phyloP scores from a whole-genome alignment of 2,797 vertebrate species.

The Meda fulgida region DNA sequence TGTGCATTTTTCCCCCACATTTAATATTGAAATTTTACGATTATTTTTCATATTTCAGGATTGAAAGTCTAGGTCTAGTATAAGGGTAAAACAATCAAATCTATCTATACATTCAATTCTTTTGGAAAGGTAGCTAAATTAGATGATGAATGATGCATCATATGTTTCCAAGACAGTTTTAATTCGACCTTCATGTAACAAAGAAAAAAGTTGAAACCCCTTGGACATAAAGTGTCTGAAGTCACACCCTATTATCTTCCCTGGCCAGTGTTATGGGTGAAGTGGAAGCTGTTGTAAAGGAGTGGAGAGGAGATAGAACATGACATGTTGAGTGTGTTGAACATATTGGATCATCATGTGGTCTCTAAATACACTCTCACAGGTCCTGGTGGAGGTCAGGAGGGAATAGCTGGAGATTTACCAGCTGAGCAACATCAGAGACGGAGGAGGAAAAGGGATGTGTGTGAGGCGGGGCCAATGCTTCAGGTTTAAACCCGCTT shows the following conservation, averaged over 20 bases:
- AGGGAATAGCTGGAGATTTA: conserved; percentile 48
- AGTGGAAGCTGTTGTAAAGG: conserved; percentile 15
- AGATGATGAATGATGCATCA: not conserved
- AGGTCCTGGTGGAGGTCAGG: conserved; percentile 41
- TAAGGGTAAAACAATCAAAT: not conserved
- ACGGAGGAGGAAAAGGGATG: not conserved
- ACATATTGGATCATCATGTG: conserved; percentile 53
- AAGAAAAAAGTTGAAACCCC: not conserved
- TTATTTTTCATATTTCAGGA: not conserved
- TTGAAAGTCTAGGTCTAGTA: not conserved
- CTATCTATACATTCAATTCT: not conserved
- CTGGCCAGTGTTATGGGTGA: not conserved
- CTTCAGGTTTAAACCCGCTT: not conserved
- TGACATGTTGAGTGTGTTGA: conserved; percentile 55
- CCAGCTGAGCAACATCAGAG: conserved; percentile 20
- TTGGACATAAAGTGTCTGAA: not conserved
- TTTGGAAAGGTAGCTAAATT: not conserved
- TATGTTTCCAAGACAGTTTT: not conserved
- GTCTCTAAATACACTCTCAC: conserved; percentile 50
- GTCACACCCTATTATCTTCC: not conserved
- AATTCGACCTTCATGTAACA: not conserved
- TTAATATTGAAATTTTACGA: not conserved
- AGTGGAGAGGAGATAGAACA: conserved; percentile 42
- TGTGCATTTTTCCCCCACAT: not conserved
- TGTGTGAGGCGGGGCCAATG: not conserved